Base-by-base conservation (phyloP, 1,140 invertebrate species). In the Battus philenor region DNA sequence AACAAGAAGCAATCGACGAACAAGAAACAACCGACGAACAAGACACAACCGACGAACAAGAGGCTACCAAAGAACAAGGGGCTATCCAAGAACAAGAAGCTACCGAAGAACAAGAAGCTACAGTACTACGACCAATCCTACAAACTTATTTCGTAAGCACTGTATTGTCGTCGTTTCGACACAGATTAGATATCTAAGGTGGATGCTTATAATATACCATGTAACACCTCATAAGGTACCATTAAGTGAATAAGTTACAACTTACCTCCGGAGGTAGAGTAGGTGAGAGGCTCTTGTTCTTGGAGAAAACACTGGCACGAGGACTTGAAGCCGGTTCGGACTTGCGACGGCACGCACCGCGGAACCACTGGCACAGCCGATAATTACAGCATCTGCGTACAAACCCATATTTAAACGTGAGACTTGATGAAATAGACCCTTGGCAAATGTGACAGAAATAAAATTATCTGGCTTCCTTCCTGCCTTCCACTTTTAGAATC, bases 241-340 rank as follows among this genome's bases (percentile, higher is more conserved):
- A n/a, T n/a, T n/a, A n/a, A n/a, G n/a, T n/a, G n/a, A n/a, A n/a
- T n/a, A n/a, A n/a, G n/a, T n/a, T n/a, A n/a, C n/a, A 30, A 22
- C 55, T 75, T 62, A 90, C 90, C 84, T 91, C 89, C 22, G 88
- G 86, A 8, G 89, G 87, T 39, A 89, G 79, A 0, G 89, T 89
- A 5, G 90, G 89, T 1, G 88, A 89, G 4, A 90, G 67, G 54
- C 89, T 89, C 64, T 89, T 89, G 69, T 90, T 89, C 58, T 89
- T 90, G 32, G 84, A 87, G 55, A 88, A 89, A 48, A 90, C 74
- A 39, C 90, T 91, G 36, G 87, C 86, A 20, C 89, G 77, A 17
- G 90, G 67, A 48, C 87, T 89, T 24, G 87, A 83, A 1, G 77
- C 68, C 7, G 62, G 65, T 17, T 84, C 69, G 2, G 71, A 68